These are phyloP conservation scores for Osmoderma eremita DNA, from an alignment of 2,888 invertebrate species.

Conservation along the genomic window DNA sequence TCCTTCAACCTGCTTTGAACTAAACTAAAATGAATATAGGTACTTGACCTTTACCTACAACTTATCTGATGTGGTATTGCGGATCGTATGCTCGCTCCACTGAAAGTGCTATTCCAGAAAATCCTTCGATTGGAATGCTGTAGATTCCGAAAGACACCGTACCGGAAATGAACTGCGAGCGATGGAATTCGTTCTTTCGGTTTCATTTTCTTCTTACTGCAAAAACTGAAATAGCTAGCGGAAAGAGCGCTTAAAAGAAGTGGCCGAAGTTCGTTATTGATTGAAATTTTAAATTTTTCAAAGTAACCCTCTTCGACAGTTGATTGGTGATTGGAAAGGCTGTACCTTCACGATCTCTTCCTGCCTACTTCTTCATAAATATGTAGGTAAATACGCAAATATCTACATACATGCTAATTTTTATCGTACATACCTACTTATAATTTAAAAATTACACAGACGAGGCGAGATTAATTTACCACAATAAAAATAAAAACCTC, in stretches of 20 bases:
- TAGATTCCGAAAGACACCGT: background rate
- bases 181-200: background rate
- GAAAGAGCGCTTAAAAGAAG: too few species aligned
- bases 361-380: too few species aligned
- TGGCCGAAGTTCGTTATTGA: too few species aligned
- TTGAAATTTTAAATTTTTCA: too few species aligned
- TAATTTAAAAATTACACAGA: background rate
- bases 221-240: too few species aligned
- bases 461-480: background rate
- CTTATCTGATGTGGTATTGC: too few species aligned
- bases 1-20: too few species aligned
- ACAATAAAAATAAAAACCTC: too few species aligned
- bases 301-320: background rate
- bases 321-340: background rate
- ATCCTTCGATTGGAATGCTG: background rate
- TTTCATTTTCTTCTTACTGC: background rate
- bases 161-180: slow-evolving; percentile 5
- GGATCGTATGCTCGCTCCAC: background rate
- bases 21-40: too few species aligned
- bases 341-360: too few species aligned
- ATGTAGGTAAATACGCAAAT: too few species aligned
- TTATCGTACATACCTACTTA: background rate
- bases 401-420: background rate
- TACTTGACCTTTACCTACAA: too few species aligned
- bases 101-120: background rate